Conservation (phyloP, 2,888 invertebrate genomes). For the Caenorhabditis panamensis region DNA sequence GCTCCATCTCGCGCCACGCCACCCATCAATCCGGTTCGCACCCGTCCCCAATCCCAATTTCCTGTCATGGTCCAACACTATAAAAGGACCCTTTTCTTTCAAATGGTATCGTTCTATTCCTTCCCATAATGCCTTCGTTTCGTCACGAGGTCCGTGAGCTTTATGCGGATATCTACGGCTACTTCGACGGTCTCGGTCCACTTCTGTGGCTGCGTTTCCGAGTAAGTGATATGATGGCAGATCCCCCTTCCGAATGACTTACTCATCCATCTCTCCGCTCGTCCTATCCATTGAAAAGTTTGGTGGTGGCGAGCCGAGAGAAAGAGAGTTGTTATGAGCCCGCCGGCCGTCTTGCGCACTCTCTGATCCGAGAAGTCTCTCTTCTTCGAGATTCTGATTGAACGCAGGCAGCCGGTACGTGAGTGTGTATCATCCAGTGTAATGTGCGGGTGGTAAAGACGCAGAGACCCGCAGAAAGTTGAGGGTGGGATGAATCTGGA, state of each 20-base stretch:
- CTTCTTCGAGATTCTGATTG: conserved; percentile 34
- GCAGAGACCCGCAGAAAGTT: conserved; percentile 35
- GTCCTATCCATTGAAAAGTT: conserved; percentile 11
- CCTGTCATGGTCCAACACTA: conserved; percentile 15
- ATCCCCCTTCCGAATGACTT: neutral
- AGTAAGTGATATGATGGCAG: conserved; percentile 21
- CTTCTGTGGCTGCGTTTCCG: conserved; percentile 46
- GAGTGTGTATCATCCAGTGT: conserved; percentile 46
- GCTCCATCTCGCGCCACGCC: conserved; percentile 10
- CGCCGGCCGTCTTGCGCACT: conserved; percentile 20
- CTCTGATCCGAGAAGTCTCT: conserved; percentile 23
- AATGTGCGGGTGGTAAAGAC: conserved; percentile 48
- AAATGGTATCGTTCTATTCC: neutral
- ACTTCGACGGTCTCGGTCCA: conserved; percentile 46
- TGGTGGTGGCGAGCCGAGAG: conserved; percentile 14
- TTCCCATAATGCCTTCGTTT: conserved; percentile 23
- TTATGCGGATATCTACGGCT: conserved; percentile 48
- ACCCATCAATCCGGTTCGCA: conserved; percentile 32
- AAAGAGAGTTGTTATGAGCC: conserved; percentile 44
- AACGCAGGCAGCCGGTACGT: conserved; percentile 43
- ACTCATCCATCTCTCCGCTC: conserved; percentile 13
- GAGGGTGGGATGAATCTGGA: conserved; percentile 44
- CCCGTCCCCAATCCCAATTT: conserved; percentile 26
- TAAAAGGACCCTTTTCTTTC: conserved; percentile 15
- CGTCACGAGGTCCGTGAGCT: conserved; percentile 40